Evolutionary conservation across 2,888 invertebrate species (phyloP), one percentile per base, ranked within the genome.

Genomic region (Prosapia bicincta): DNA sequence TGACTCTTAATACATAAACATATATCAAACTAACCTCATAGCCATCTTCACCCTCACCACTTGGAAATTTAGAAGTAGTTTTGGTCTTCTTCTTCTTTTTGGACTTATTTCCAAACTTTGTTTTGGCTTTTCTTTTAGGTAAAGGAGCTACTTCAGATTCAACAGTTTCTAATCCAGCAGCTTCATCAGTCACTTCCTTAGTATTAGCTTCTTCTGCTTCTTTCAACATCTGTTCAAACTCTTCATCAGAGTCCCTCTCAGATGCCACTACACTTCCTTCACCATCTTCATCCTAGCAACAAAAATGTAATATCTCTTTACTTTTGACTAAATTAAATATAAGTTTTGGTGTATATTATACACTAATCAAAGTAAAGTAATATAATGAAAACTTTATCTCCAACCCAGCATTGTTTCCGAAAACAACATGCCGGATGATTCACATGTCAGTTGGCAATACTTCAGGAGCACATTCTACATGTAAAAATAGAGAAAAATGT

Each of bases 151-250:
- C 85, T 0, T 85, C 85, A 15, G 80, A 80, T 0, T 81, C 83
- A 3, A 71, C 76, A 0, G 81, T 79, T 38, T 76, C 81, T 26
- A 80, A 94, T 78, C 94, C 94, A 0, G 95, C 94, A 79, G 81
- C 80, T 13, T 77, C 81, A 32, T 79, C 81, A 0, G 82, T 80
- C 23, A 73, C 84, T 80, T 88, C 86, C 79, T 88, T 69, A 10
- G 69, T 69, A 65, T 69, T 74, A 90, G 74, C 90, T 80, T 95
- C 95, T 79, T 95, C 95, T 0, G 96, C 95, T 82, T 96, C 96
- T 71, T 95, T 95, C 72, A 99, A 85, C 93, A 99, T 97, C 83
- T 98, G 95, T 83, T 99, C 99, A 85, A 99, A 99, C 85, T 99
- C 99, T 76, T 98, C 95, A 85, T 99, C 99, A 0, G 98, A 98